Conservation (phyloP, 1,140 invertebrate species). For the Polyergus mexicanus region DNA sequence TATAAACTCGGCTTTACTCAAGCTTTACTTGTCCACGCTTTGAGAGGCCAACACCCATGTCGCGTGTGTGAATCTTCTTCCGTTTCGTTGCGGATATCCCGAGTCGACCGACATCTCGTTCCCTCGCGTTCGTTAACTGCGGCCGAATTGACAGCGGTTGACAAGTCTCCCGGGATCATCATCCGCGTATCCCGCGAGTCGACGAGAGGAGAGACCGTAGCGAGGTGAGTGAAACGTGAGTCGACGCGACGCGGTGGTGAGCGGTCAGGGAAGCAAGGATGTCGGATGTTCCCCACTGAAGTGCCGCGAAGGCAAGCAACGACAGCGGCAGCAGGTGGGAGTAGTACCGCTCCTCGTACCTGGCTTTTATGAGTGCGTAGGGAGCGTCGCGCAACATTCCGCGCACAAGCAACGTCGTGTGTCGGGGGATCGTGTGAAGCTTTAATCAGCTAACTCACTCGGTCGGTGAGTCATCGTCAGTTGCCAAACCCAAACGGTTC, state of each 20-base stretch:
- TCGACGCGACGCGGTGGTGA: constrained; percentile 1
- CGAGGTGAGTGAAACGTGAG: neutral
- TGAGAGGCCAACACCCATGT: neutral
- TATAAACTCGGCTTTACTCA: neutral
- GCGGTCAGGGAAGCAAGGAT: constrained; percentile 37
- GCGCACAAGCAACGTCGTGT: constrained; percentile 43
- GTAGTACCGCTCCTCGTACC: constrained; percentile 40
- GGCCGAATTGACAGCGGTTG: neutral
- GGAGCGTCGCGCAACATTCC: constrained; percentile 51
- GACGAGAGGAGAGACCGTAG: constrained; percentile 19
- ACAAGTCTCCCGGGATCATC: neutral
- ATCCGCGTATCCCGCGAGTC: neutral
- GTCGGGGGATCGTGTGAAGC: constrained; percentile 23
- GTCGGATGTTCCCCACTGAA: constrained; percentile 48
- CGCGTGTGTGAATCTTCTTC: neutral
- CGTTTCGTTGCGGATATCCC: neutral
- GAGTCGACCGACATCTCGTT: neutral
- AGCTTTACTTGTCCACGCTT: neutral
- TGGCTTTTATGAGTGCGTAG: constrained; percentile 49
- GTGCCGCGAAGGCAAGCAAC: constrained; percentile 18
- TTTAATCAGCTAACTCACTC: constrained; percentile 1
- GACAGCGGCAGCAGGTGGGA: constrained; percentile 44
- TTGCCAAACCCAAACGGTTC: neutral
- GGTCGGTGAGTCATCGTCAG: constrained; percentile 43
- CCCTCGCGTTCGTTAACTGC: neutral